Percentiles rank a stretch among this genome's conserved stretches.
These are phyloP conservation scores for Mastomys natalensis DNA, from an alignment of 2,113 vertebrate genomes.

Conservation along the genomic window DNA sequence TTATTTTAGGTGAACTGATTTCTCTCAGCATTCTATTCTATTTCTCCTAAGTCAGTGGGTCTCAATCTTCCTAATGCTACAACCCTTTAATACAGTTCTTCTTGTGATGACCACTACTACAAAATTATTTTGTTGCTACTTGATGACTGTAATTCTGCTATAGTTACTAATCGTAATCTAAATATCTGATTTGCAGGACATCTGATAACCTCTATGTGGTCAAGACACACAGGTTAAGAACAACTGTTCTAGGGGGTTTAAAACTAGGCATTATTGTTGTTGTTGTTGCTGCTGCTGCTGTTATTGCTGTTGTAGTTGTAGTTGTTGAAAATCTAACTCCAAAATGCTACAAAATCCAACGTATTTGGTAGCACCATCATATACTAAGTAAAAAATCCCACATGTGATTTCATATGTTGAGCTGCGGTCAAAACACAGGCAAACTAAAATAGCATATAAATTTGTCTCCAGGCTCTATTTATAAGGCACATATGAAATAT, in stretches of 20 bases:
- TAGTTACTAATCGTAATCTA: neutral
- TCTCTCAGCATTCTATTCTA: neutral
- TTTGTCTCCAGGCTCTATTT: neutral
- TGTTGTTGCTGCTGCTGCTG: neutral
- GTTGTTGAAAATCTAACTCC: neutral
- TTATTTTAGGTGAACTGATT: neutral
- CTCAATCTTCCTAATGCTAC: neutral
- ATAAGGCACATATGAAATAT: neutral
- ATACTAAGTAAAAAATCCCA: neutral
- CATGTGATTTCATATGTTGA: neutral
- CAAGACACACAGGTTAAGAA: neutral
- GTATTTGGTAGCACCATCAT: neutral
- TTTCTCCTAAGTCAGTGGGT: neutral
- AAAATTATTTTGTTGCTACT: neutral
- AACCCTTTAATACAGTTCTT: neutral
- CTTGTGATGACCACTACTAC: neutral
- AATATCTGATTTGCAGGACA: neutral
- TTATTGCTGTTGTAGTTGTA: neutral
- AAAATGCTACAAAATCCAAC: neutral
- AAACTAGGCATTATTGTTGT: neutral
- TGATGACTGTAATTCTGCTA: neutral
- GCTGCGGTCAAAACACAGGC: neutral
- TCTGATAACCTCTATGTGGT: neutral
- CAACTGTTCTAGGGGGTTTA: neutral
- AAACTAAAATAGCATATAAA: neutral